Evolutionary conservation across 2,888 invertebrate species (phyloP), one percentile per base, ranked within the genome.

Genomic region (Xestia ashworthii): DNA sequence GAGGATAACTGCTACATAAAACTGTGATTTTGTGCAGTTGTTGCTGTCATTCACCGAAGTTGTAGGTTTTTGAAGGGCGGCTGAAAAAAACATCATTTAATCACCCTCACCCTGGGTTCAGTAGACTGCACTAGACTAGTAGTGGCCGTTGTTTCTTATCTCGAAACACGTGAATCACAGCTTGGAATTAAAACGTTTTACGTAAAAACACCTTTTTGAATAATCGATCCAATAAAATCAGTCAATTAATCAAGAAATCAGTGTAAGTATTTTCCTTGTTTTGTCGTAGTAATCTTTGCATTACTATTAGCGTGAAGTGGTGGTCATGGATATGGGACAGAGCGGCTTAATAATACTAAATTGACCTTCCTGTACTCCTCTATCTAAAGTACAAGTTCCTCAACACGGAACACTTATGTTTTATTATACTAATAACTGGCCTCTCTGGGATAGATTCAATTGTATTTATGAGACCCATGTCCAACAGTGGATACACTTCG

Each of bases 341-440:
- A 68, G 38, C n/a, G n/a, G n/a, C 16, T 74, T 60, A 53, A 53
- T 68, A 48, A 64, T 38, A 64, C 71, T 64, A 82, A 69, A 76
- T 55, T 86, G 68, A 60, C 58, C 83, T 82, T 76, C 83, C 67
- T 60, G 50, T 71, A 16, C 46, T 53, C 65, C 38, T 14, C 60
- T 71, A 46, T 65, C 62, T 25, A 9, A 19, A 67, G 38, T 25
- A 62, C 62, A 53, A 71, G 70, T 75, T 46, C n/a, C 16, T 4
- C n/a, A 48, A 70, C 14, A 46, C 8, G 38, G 11, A 44, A 55
- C 64, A 67, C 62, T 58, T 66, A 22, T 22, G n/a, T 41, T 38
- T 58, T 48, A 46, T 65, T 66, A 66, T 48, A 32, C 32, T 66
- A 12, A 60, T 66, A 12, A 60, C 16, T 60, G 60, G 6, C 32